Evolutionary conservation across 2,888 invertebrate species (phyloP).

Genomic region (Cyclophora albipunctata): DNA sequence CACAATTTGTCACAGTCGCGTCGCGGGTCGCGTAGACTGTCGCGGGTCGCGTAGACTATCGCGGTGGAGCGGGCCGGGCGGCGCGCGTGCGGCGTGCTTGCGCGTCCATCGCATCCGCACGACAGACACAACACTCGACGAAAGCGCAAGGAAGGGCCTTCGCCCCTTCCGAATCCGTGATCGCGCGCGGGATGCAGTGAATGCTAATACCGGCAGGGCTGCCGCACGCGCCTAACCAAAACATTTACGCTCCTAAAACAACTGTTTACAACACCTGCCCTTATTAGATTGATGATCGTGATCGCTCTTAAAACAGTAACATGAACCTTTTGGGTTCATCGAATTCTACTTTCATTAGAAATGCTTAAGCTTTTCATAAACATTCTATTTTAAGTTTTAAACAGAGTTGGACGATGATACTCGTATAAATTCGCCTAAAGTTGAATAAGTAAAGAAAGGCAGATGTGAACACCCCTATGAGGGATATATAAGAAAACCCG

Average conservation of each 20-base stretch:
- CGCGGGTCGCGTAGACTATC: conserved; percentile 11
- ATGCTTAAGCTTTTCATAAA: too few relatives aligned
- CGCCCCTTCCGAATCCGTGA: conserved; percentile 70
- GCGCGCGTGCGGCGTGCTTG: conserved; percentile 56
- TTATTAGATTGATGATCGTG: conserved; percentile 11
- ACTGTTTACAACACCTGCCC: conserved; percentile 10
- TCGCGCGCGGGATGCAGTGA: conserved; percentile 68
- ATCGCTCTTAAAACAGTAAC: background rate
- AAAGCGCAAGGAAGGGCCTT: conserved; percentile 64
- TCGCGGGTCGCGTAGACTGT: conserved; percentile 26
- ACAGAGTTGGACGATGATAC: too few relatives aligned
- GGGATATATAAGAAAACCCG: conserved; percentile 58
- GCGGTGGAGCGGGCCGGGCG: conserved; percentile 9
- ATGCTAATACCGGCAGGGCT: conserved; percentile 53
- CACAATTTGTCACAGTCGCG: conserved; percentile 52
- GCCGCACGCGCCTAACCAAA: conserved; percentile 16
- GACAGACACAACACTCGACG: conserved; percentile 56
- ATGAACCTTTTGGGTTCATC: too few relatives aligned
- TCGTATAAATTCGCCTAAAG: too few relatives aligned
- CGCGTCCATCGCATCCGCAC: conserved; percentile 62
- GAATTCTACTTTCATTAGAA: too few relatives aligned
- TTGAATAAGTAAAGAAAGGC: background rate
- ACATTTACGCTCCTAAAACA: conserved; percentile 9
- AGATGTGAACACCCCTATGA: conserved; percentile 31
- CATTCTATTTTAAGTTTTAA: too few relatives aligned